Evolutionary conservation across 1,140 invertebrate species (phyloP).

Genomic region (Diorhabda elongata): DNA sequence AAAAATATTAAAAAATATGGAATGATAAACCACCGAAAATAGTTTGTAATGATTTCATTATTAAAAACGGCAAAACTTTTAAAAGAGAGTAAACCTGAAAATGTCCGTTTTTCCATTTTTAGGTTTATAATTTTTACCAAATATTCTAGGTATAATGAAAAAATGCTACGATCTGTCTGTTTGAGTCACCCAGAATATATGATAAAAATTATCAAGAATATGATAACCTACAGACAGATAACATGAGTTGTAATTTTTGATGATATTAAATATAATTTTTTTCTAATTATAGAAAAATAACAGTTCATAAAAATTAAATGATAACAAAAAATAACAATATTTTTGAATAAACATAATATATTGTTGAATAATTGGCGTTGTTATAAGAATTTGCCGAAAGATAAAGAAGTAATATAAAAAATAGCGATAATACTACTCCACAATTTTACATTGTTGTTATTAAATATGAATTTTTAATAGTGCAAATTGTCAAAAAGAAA

Average conservation of each 20-base stretch:
- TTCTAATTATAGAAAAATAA: constrained; percentile 17
- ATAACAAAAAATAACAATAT: constrained; percentile 21
- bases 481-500: constrained; percentile 1
- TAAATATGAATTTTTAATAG: not conserved
- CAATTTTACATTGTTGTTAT: not conserved
- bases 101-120: not conserved
- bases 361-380: not conserved
- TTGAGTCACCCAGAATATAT: not conserved
- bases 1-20: not conserved
- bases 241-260: constrained; percentile 8
- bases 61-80: not conserved
- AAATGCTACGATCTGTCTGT: not conserved
- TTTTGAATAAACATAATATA: constrained; percentile 4
- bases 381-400: not conserved
- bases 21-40: constrained; percentile 2
- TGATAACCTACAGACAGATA: not conserved
- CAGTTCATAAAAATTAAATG: constrained; percentile 17
- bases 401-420: not conserved
- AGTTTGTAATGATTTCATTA: not conserved
- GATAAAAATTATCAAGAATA: not conserved
- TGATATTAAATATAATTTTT: constrained; percentile 9
- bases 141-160: not conserved
- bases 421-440: not conserved
- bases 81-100: not conserved
- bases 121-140: not conserved